These are phyloP conservation scores for Tetramorium bicarinatum DNA, from an alignment of 2,888 invertebrate species.

Conservation along the genomic window DNA sequence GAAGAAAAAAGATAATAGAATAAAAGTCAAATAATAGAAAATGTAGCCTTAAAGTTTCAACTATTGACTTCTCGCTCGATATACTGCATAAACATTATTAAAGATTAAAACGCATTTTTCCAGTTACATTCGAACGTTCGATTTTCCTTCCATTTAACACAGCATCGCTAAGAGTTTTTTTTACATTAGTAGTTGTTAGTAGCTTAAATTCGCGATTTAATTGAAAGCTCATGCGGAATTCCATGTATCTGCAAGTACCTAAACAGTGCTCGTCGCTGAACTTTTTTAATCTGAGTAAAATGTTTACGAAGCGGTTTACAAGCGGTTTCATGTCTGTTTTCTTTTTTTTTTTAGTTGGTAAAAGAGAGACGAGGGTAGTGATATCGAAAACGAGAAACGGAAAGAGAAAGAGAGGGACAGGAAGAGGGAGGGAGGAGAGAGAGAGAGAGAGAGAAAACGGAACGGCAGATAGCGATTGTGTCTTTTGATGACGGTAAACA, in stretches of 20 bases:
- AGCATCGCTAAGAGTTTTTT: background rate
- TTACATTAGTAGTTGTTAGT: conserved; percentile 34
- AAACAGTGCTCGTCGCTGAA: conserved; percentile 53
- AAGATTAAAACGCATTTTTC: conserved; percentile 9
- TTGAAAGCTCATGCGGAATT: conserved; percentile 49
- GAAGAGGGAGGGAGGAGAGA: background rate
- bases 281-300: conserved; percentile 73
- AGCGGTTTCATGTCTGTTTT: background rate
- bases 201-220: conserved; percentile 51
- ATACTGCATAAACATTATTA: background rate
- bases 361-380: background rate
- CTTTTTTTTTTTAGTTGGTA: background rate
- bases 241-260: conserved; percentile 21
- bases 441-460: background rate
- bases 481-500: conserved; percentile 45
- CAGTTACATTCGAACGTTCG: background rate
- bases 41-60: background rate
- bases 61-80: background rate
- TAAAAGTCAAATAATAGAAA: background rate
- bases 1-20: background rate
- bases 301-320: conserved; percentile 57
- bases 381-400: conserved; percentile 18
- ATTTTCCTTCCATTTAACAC: conserved; percentile 23
- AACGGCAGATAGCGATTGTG: background rate
- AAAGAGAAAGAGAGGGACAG: no score